A percentile compares a stretch with the other conserved stretches of the same genome.
These are phyloP conservation scores for Glaucidium brasilianum DNA, from an alignment of 2,113 vertebrate genomes.

Conservation along the genomic window DNA sequence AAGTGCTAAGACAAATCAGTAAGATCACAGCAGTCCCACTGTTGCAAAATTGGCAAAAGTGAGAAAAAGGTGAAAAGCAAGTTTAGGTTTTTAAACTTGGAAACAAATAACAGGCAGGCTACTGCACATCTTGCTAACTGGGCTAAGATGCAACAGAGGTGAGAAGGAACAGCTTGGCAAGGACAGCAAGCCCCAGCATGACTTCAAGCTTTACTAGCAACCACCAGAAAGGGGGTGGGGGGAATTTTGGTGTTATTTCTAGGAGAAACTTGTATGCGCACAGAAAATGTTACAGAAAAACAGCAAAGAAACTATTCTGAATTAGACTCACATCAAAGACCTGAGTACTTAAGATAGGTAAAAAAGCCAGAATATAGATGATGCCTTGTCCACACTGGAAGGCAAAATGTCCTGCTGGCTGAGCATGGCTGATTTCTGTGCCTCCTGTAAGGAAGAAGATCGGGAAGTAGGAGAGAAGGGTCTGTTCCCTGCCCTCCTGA, in stretches of 20 bases:
- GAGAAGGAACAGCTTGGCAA: conserved; percentile 52
- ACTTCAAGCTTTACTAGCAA: conserved; percentile 11
- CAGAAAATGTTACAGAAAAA: background rate
- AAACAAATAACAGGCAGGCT: background rate
- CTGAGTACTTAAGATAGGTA: background rate
- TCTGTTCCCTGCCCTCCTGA: background rate
- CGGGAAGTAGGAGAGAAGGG: background rate
- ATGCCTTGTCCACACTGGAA: background rate
- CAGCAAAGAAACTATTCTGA: background rate
- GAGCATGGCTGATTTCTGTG: background rate
- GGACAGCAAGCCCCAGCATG: conserved; percentile 16
- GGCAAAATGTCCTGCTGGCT: background rate
- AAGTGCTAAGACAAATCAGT: background rate
- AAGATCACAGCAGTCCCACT: background rate
- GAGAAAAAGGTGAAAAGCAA: background rate
- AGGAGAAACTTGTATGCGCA: background rate
- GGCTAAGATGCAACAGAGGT: conserved; percentile 32
- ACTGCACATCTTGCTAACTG: conserved; percentile 19
- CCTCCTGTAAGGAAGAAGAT: background rate
- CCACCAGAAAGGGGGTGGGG: background rate
- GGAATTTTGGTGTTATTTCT: background rate
- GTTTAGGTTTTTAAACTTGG: background rate
- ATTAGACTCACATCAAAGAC: background rate
- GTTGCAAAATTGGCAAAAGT: background rate
- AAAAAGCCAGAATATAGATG: background rate